Percentiles rank a stretch among this genome's conserved stretches.
Conservation (phyloP, 2,888 invertebrate species). For the Heteropelma amictum region DNA sequence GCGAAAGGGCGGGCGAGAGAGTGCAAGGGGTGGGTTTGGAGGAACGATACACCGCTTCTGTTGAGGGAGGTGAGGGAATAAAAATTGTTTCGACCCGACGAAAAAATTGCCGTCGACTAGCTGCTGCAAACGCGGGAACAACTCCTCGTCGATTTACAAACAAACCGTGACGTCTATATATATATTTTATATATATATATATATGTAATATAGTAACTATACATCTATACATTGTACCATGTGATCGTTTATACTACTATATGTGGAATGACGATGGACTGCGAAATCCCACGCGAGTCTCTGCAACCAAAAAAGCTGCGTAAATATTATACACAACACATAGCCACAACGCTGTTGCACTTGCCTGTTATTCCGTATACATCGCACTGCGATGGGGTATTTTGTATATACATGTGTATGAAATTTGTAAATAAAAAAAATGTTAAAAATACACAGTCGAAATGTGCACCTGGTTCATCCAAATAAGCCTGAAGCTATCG, state of each 20-base stretch:
- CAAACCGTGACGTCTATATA: conserved; percentile 35
- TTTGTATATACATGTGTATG: not conserved
- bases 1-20: not conserved
- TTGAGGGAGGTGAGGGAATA: conserved; percentile 50
- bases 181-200: no score
- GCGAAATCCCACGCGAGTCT: conserved; percentile 17
- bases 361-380: not conserved
- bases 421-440: not conserved
- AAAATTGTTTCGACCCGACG: conserved; percentile 57
- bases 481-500: conserved; percentile 25
- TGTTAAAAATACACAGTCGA: not conserved
- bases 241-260: conserved; percentile 39
- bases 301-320: conserved; percentile 18
- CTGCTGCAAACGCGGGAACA: conserved; percentile 35
- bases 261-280: conserved; percentile 38
- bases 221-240: not conserved
- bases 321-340: conserved; percentile 31
- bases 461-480: conserved; percentile 30
- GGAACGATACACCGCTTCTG: conserved; percentile 46
- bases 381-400: no score
- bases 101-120: conserved; percentile 56
- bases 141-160: conserved; percentile 45
- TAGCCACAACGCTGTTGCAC: not conserved
- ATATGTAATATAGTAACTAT: not conserved
- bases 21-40: conserved; percentile 7